Evolutionary conservation across 2,113 vertebrate genomes (phyloP).

Genomic region (Notarius quadriscutis): DNA sequence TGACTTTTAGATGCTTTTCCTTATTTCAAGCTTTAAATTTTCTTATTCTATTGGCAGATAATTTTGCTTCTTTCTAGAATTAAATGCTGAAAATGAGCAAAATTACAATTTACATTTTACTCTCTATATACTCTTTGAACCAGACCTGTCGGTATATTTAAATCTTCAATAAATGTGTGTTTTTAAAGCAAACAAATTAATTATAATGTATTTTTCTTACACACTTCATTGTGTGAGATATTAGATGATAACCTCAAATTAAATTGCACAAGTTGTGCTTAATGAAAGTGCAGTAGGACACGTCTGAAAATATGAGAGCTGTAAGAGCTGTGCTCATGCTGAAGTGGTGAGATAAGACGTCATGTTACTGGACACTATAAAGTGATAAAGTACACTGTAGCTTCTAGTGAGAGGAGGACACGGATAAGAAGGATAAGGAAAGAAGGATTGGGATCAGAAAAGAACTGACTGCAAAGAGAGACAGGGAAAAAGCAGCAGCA

Average conservation of each 20-base stretch:
- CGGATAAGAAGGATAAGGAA: neutral
- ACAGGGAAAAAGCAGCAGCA: neutral
- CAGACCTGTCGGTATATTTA: neutral
- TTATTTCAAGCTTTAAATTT: too few relatives aligned
- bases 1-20: too few relatives aligned
- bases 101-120: too few relatives aligned
- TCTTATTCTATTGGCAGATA: too few relatives aligned
- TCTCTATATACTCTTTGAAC: neutral
- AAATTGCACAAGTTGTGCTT: neutral
- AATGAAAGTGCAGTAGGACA: neutral
- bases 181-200: neutral
- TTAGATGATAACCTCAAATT: neutral
- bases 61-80: too few relatives aligned
- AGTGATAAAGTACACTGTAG: neutral
- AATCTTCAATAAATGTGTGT: neutral
- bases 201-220: neutral
- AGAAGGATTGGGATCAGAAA: neutral
- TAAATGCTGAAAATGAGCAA: too few relatives aligned
- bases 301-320: neutral
- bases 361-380: slow-evolving; percentile 5
- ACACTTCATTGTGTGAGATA: neutral
- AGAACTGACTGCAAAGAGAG: neutral
- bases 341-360: slow-evolving; percentile 14
- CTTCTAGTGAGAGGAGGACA: slow-evolving; percentile 20
- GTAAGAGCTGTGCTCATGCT: neutral